These are phyloP conservation scores for Biston betularia DNA, from an alignment of 2,888 invertebrate genomes.

Conservation along the genomic window DNA sequence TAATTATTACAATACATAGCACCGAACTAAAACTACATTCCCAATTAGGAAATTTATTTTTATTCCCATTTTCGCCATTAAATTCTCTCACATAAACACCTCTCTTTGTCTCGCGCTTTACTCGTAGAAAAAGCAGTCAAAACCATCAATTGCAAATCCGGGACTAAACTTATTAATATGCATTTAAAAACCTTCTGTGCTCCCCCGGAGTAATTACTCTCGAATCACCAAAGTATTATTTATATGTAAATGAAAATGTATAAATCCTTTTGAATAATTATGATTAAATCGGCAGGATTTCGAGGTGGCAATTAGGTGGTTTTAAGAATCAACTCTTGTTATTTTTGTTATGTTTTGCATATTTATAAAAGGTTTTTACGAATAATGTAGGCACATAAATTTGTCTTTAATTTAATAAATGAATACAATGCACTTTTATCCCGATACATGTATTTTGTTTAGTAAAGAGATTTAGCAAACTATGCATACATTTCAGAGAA, in stretches of 20 bases:
- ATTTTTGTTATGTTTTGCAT: conserved; percentile 17
- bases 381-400: conserved; percentile 15
- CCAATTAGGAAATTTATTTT: conserved; percentile 17
- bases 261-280: conserved; percentile 50
- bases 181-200: conserved; percentile 62
- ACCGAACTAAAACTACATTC: not conserved
- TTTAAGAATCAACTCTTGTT: conserved; percentile 14
- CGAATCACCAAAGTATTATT: conserved; percentile 73
- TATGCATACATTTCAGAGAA: no score
- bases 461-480: no score
- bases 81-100: conserved; percentile 30
- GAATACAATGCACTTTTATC: not conserved
- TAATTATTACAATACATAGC: not conserved
- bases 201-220: conserved; percentile 67
- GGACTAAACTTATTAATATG: conserved; percentile 67
- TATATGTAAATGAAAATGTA: conserved; percentile 71
- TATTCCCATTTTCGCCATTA: conserved; percentile 21
- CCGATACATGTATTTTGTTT: no score
- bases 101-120: not conserved
- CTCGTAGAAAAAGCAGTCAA: conserved; percentile 22
- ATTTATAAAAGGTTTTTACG: conserved; percentile 15
- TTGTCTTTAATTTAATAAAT: not conserved
- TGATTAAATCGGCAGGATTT: conserved; percentile 35
- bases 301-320: conserved; percentile 33
- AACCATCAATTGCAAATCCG: conserved; percentile 49